Base-by-base conservation (phyloP, 2,888 invertebrate species). In the Drosophila ezoana region DNA sequence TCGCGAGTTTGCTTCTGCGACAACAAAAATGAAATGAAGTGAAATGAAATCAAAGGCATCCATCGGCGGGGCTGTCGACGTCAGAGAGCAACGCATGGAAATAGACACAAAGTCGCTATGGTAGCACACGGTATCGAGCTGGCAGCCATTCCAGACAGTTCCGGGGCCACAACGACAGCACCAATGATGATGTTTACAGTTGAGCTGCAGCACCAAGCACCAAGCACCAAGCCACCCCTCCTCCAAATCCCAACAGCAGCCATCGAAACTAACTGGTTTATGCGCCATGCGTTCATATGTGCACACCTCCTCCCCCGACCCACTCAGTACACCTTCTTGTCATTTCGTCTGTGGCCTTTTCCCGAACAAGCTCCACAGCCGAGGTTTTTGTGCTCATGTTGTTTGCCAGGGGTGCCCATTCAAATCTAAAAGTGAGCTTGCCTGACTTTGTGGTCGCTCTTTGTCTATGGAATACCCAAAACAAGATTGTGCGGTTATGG, bases 41-140 rank as follows among this genome's bases (percentile, higher is more conserved):
- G 90, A 89, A 89, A 89, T 86, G 63, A 89, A 86, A 89, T 90
- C 87, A 89, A 90, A 89, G 76, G 79, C 86, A 89, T 75, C 84
- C 87, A 80, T 64, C 79, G 80, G 53, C 74, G 65, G 53, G 70
- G 65, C 35, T 62, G 84, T 63, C 58, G 77, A 67, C 78, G 59
- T 74, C 76, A 78, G 54, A 82, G 70, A 57, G 61, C 86, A 79
- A 85, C 87, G 76, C 89, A 82, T 71, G 62, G 80, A 65, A 75
- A 76, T 67, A 69, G 63, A 64, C 63, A 76, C 63, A 77, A 13
- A 35, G 60, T 47, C 40, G 54, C 43, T 37, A 53, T 44, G 10
- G 51, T 13, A 16, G 32, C 57, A 40, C 56, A 49, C 51, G 67
- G 57, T 47, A 49, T 60, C 53, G 56, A 44, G 51, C 54, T 58